A percentile compares a stretch with the other conserved stretches of the same genome.
Evolutionary conservation across 2,113 vertebrate species (phyloP).

Genomic region (Toxostoma redivivum): DNA sequence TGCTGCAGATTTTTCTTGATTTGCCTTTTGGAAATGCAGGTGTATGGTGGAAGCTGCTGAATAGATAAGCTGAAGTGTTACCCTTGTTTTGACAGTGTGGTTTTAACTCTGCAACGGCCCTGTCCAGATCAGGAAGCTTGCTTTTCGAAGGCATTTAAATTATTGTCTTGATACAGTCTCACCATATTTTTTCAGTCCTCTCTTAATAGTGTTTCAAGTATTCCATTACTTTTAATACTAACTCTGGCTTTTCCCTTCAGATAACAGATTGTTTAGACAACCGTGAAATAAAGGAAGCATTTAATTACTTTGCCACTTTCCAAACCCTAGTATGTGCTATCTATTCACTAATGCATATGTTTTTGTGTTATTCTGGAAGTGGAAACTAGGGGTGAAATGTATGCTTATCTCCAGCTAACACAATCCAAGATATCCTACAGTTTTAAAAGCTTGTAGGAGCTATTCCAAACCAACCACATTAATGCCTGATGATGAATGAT

Average conservation of each 20-base stretch:
- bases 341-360: not conserved
- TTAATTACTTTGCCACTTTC: conserved; percentile 40
- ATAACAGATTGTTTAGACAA: conserved; percentile 46
- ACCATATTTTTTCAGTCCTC: conserved; percentile 21
- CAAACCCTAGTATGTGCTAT: not conserved
- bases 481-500: not conserved
- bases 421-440: not conserved
- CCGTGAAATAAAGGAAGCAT: conserved; percentile 45
- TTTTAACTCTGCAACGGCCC: not conserved
- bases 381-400: not conserved
- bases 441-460: not conserved
- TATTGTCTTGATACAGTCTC: not conserved
- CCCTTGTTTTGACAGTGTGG: not conserved
- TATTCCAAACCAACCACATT: not conserved
- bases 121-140: not conserved
- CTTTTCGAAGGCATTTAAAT: conserved; percentile 14
- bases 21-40: not conserved
- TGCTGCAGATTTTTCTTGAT: not conserved
- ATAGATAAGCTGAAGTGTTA: not conserved
- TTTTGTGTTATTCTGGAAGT: conserved; percentile 17
- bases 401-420: conserved; percentile 39
- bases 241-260: conserved; percentile 14
- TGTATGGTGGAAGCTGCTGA: not conserved
- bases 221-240: conserved; percentile 20
- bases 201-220: not conserved